Base-by-base conservation (phyloP, 2,888 invertebrate species). In the Leptinotarsa haldemani region DNA sequence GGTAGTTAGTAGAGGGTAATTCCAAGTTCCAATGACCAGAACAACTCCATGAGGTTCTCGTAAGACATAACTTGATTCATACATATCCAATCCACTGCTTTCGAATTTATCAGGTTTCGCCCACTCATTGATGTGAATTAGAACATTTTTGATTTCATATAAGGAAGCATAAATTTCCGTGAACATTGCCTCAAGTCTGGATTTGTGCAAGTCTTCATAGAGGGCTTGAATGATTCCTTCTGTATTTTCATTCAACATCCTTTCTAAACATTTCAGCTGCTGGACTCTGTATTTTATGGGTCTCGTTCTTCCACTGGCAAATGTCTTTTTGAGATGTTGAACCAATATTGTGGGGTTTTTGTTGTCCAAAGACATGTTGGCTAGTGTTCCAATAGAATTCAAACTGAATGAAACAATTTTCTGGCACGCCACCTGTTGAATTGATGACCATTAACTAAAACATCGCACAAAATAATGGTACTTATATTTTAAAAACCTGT, bases 21-120 rank as follows among this genome's bases (percentile, higher is more conserved):
- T 99, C 99, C 98, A 99, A 0, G 98, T 94, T 0, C 97, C 96
- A 77, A 96, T 92, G 1, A 95, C 89, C 4, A 99, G 90, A 3
- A 93, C 94, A 52, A 98, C 95, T 30, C 99, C 99, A 85, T 92
- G 95, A 0, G 99, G 99, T 82, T 99, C 97, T 79, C 94, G 93
- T 84, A 90, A 91, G 81, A 95, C 92, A 74, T 92, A 89, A 7
- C 94, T 91, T 22, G 90, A 90, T 40, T 40, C 40, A 40, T 40
- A 40, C 9, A 9, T 40, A 82, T 95, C 95, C 74, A 95, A 84
- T 16, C 94, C 84, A 84, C 95, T 94, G 0, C 93, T 95, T 25
- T 90, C 78, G 9, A 94, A 94, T 92, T 93, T 90, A 80, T 93
- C 93, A 7, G 94, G 92, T 83, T 93, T 91, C 68, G 90, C 89